phyloP scores from a whole-genome alignment of 2,888 invertebrate species.

The Timandra comae region DNA sequence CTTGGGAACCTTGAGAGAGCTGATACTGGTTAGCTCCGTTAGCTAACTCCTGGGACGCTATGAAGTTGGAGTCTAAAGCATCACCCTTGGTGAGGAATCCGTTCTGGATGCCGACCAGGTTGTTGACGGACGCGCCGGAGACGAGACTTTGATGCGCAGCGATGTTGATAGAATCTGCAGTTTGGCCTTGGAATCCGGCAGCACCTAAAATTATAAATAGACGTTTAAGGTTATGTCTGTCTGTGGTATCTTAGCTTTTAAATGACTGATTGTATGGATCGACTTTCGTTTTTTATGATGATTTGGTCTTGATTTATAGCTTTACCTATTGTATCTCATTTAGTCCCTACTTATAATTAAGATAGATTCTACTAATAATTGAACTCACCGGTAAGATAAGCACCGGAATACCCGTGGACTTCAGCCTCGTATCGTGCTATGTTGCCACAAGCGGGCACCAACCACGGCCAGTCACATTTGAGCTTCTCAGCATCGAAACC shows the following conservation, averaged over 20 bases:
- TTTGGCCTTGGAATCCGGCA: slow-evolving; percentile 63
- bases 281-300: too few species aligned
- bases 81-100: slow-evolving; percentile 51
- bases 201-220: slow-evolving; percentile 63
- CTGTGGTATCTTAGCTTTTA: too few species aligned
- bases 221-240: too few species aligned
- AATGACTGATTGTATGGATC: too few species aligned
- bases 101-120: slow-evolving; percentile 63
- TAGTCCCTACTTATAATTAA: too few species aligned
- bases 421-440: slow-evolving; percentile 73
- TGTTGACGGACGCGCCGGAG: slow-evolving; percentile 62
- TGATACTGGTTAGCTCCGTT: slow-evolving; percentile 32
- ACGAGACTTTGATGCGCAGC: slow-evolving; percentile 66
- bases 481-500: slow-evolving; percentile 84
- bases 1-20: slow-evolving; percentile 15
- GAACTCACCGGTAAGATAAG: slow-evolving; percentile 53
- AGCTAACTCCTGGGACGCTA: slow-evolving; percentile 54
- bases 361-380: too few species aligned
- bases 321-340: too few species aligned
- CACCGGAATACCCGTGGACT: slow-evolving; percentile 61
- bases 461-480: slow-evolving; percentile 88
- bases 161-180: slow-evolving; percentile 64
- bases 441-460: slow-evolving; percentile 80
- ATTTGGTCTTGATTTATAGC: too few species aligned
- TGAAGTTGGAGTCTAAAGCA: slow-evolving; percentile 55